phyloP scores from a whole-genome alignment of 2,797 vertebrate genomes.

The Sandelia bainsii region DNA sequence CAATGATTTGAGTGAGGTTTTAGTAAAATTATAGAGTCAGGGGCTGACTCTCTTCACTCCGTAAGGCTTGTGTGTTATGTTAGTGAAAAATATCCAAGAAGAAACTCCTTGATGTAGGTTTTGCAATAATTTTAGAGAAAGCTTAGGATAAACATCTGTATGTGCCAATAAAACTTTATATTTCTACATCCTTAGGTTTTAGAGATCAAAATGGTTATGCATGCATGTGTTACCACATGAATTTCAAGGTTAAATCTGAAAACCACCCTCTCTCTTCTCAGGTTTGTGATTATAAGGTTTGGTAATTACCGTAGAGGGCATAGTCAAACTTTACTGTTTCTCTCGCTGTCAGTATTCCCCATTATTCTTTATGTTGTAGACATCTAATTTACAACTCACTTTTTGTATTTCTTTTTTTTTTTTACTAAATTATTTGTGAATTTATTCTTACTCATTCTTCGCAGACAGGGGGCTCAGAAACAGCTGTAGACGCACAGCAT shows the following conservation, averaged over 20 bases:
- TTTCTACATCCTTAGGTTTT: conserved; percentile 14
- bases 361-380: conserved; percentile 16
- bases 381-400: neutral
- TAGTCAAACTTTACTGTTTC: conserved; percentile 37
- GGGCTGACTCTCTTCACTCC: conserved; percentile 6
- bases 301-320: conserved; percentile 48
- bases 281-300: conserved; percentile 53
- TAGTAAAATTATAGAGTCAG: conserved; percentile 10
- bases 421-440: conserved; percentile 21
- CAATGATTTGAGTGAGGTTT: conserved; percentile 27
- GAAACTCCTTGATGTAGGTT: neutral
- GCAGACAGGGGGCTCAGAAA: conserved; percentile 18
- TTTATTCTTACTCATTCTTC: conserved; percentile 15
- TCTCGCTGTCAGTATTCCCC: conserved; percentile 29
- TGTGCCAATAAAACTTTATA: conserved; percentile 14
- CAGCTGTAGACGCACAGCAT: conserved; percentile 35
- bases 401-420: conserved; percentile 1
- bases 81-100: conserved; percentile 3
- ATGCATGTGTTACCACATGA: conserved; percentile 42
- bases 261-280: conserved; percentile 33
- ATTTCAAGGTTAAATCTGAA: conserved; percentile 43
- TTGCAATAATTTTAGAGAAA: neutral
- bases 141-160: conserved; percentile 13
- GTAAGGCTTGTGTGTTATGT: conserved; percentile 4
- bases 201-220: conserved; percentile 54